A percentile compares a stretch with the other conserved stretches of the same genome.
These are phyloP conservation scores for Rousettus leschenaultii DNA, from an alignment of 2,113 vertebrate species.

Conservation along the genomic window DNA sequence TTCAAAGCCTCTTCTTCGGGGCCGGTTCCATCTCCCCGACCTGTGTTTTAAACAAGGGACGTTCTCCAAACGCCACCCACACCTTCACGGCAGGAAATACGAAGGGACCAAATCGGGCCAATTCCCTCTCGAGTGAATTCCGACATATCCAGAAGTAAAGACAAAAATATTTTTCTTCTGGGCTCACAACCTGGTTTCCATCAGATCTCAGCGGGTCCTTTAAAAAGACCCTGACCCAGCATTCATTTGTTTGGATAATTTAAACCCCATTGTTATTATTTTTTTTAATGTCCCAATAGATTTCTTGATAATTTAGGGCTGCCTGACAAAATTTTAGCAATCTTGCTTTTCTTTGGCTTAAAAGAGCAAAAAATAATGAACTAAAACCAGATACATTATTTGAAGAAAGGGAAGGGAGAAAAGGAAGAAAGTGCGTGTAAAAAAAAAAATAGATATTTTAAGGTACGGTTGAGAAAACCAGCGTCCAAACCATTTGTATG, in stretches of 20 bases:
- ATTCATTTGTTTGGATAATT: not conserved
- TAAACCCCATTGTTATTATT: not conserved
- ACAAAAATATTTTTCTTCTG: not conserved
- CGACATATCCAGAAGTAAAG: not conserved
- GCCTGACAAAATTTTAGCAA: not conserved
- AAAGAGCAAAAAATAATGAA: slow-evolving; percentile 42
- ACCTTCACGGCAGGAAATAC: not conserved
- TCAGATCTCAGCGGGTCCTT: not conserved
- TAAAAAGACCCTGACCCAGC: not conserved
- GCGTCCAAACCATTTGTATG: slow-evolving; percentile 36
- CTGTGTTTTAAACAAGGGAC: not conserved
- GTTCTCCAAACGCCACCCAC: too few species aligned
- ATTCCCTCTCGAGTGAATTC: not conserved
- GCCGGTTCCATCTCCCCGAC: not conserved
- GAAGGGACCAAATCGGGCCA: not conserved
- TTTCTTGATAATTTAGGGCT: not conserved
- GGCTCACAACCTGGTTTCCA: not conserved
- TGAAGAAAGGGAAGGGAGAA: not conserved
- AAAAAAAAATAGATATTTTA: slow-evolving; percentile 58
- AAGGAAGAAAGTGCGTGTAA: slow-evolving; percentile 17
- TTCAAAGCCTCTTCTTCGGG: not conserved
- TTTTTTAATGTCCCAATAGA: not conserved
- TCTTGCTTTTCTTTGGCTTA: slow-evolving; percentile 44
- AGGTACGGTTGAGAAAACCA: slow-evolving; percentile 46
- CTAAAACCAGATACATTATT: not conserved